Evolutionary conservation across 2,113 vertebrate genomes (phyloP).

Genomic region (Hippocampus guttulatus): DNA sequence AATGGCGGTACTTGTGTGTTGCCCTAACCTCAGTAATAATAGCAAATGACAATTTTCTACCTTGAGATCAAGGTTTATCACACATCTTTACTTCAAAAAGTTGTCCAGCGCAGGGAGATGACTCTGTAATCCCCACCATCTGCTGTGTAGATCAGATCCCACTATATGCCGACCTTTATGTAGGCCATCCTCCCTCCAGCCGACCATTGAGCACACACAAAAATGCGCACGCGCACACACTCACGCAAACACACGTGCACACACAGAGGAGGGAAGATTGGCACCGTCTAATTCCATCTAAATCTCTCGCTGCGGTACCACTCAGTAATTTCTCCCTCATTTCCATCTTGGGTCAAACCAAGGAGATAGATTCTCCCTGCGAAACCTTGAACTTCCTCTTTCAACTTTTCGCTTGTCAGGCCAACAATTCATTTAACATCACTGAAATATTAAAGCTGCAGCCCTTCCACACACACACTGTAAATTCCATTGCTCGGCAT

Average conservation of each 20-base stretch:
- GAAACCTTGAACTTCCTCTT: slow-evolving; percentile 3
- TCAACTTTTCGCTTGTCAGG: not conserved
- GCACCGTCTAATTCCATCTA: slow-evolving; percentile 51
- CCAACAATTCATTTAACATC: not conserved
- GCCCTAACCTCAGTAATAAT: not conserved
- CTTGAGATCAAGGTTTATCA: slow-evolving; percentile 30
- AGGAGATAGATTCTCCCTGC: slow-evolving; percentile 4
- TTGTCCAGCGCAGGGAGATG: slow-evolving; percentile 22
- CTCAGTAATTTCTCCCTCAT: slow-evolving; percentile 29
- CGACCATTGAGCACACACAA: slow-evolving; percentile 3
- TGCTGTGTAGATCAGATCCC: slow-evolving; percentile 51
- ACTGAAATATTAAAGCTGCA: slow-evolving; percentile 15
- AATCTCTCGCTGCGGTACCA: slow-evolving; percentile 37
- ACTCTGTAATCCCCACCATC: slow-evolving; percentile 61
- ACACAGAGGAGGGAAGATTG: slow-evolving; percentile 38
- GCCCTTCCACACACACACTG: not conserved
- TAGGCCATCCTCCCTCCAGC: slow-evolving; percentile 47
- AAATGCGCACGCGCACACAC: slow-evolving; percentile 8
- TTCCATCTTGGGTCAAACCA: slow-evolving; percentile 43
- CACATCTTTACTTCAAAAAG: slow-evolving; percentile 46
- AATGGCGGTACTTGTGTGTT: not conserved
- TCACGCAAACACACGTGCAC: slow-evolving; percentile 5
- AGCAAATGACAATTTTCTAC: not conserved
- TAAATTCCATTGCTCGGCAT: slow-evolving; percentile 4
- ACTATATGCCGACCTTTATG: slow-evolving; percentile 55